Conservation (phyloP, 1,140 invertebrate genomes). For the Rhopalosiphum maidis region DNA sequence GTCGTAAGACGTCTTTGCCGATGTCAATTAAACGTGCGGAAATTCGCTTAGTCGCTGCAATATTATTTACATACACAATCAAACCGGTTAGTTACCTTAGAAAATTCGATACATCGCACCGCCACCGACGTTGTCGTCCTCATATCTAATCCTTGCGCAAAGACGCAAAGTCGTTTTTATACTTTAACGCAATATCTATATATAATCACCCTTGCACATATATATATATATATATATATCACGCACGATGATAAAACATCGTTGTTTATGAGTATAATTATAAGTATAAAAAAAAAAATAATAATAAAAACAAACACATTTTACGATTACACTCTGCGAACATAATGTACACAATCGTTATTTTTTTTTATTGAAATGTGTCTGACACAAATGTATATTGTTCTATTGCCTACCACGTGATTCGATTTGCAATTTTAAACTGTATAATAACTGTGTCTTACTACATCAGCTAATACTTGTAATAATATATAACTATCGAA, state of each 20-base stretch:
- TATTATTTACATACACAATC: background rate
- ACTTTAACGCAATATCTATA: background rate
- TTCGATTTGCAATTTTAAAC: background rate
- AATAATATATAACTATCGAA: background rate
- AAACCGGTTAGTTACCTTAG: conserved; percentile 33
- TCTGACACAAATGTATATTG: background rate
- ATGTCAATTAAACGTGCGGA: conserved; percentile 30
- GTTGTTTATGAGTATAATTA: conserved; percentile 24
- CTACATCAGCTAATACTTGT: background rate
- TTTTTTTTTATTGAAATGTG: conserved; percentile 27
- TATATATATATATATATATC: background rate
- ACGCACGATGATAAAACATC: background rate
- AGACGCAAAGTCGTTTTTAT: background rate
- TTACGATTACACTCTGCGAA: background rate
- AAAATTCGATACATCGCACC: conserved; percentile 38
- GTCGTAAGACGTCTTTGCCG: background rate
- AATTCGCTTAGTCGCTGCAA: conserved; percentile 1
- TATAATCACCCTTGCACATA: background rate
- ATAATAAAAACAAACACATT: conserved; percentile 11
- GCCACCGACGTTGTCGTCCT: background rate
- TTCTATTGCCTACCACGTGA: background rate
- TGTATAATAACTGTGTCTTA: background rate
- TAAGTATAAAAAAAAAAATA: background rate
- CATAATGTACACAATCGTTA: background rate
- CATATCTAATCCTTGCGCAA: conserved; percentile 2